phyloP scores from a whole-genome alignment of 92 coral and sea anemone genomes.

The Bergia puertoricense region DNA sequence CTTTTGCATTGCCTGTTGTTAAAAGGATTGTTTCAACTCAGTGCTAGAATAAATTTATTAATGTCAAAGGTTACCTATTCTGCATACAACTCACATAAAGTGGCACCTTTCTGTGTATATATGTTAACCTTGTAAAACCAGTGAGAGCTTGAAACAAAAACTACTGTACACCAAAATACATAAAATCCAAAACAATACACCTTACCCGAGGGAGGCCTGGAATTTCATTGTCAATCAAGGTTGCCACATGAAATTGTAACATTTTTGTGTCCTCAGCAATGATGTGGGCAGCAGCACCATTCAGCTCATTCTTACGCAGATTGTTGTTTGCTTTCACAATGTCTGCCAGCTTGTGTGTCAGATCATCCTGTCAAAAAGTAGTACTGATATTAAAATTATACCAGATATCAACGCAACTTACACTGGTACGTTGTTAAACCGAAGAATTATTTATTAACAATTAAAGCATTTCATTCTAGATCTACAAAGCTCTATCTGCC shows the following conservation, averaged over 20 bases:
- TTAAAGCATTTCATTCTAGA: background rate
- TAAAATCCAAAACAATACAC: background rate
- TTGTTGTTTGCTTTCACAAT: constrained; percentile 94
- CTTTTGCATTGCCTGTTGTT: constrained; percentile 96
- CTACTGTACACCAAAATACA: no score
- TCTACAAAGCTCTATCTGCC: no score
- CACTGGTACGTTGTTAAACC: no score
- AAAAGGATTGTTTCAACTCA: no score
- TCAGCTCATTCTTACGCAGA: constrained; percentile 89
- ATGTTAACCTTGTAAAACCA: background rate
- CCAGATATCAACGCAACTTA: background rate
- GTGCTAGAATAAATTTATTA: background rate
- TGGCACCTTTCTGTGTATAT: no score
- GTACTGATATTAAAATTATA: background rate
- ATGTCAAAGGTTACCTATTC: background rate
- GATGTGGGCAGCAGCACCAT: constrained; percentile 99
- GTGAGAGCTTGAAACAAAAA: background rate
- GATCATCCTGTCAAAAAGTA: constrained; percentile 76
- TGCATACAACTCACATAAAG: background rate
- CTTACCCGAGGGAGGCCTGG: constrained; percentile 96
- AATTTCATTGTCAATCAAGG: constrained; percentile 94
- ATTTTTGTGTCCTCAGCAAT: constrained; percentile 96
- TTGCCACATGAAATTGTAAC: constrained; percentile 98
- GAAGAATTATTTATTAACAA: no score
- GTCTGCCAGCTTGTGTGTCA: constrained; percentile 98